Conservation (phyloP, 2,113 vertebrate genomes). For the Jaculus jaculus region DNA sequence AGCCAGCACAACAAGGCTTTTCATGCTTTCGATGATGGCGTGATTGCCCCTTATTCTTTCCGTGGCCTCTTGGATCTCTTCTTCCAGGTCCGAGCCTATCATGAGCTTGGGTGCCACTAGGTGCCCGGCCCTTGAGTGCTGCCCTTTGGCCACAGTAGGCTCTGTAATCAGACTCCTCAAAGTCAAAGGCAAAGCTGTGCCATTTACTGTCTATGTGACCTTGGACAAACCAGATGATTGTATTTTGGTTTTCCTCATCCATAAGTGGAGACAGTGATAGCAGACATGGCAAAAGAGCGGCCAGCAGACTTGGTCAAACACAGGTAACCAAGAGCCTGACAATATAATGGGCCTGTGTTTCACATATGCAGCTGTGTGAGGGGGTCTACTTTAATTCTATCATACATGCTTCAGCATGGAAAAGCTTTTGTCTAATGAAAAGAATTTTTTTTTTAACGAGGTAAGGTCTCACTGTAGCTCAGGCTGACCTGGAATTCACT, state of each 20-base stretch:
- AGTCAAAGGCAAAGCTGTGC: not conserved
- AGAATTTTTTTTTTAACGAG: too few relatives aligned
- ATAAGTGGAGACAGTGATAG: not conserved
- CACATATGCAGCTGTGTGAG: not conserved
- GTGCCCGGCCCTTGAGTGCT: not conserved
- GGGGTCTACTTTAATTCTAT: not conserved
- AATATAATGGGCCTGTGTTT: not conserved
- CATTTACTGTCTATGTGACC: not conserved
- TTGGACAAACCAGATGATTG: not conserved
- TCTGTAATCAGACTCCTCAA: not conserved
- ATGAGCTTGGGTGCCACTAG: not conserved
- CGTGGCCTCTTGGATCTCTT: not conserved
- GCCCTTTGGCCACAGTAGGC: too few relatives aligned
- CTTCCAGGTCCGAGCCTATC: not conserved
- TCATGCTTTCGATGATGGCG: not conserved
- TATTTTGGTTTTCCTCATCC: not conserved
- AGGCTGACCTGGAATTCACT: too few relatives aligned
- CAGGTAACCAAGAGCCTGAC: not conserved
- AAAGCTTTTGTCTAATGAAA: not conserved
- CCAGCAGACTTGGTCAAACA: not conserved
- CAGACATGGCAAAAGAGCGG: not conserved
- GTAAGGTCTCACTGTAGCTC: too few relatives aligned
- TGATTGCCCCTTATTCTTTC: not conserved
- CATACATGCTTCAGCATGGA: not conserved
- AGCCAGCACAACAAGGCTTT: not conserved